Conservation (phyloP, 2,888 invertebrate species). For the Epirrhoe tristata region DNA sequence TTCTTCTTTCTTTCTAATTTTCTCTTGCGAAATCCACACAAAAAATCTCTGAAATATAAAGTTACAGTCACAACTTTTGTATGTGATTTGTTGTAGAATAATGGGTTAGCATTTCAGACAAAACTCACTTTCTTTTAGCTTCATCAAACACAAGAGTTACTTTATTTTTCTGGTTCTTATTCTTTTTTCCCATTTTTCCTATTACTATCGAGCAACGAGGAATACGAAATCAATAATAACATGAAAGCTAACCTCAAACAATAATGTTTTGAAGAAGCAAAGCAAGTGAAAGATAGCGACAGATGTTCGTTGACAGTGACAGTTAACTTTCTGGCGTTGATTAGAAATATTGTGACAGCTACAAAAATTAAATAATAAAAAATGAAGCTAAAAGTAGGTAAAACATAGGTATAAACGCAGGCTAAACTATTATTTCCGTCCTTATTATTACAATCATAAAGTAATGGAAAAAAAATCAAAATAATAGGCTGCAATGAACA, state of each 20-base stretch:
- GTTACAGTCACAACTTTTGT: not conserved
- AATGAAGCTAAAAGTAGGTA: too few relatives aligned
- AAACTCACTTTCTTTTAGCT: conserved; percentile 70
- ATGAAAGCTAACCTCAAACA: conserved; percentile 11
- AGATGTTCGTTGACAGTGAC: too few relatives aligned
- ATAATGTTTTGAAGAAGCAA: too few relatives aligned
- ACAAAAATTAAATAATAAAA: too few relatives aligned
- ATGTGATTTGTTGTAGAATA: not conserved
- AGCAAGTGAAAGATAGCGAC: too few relatives aligned
- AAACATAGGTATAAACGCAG: too few relatives aligned
- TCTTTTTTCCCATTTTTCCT: conserved; percentile 69
- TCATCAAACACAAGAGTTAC: conserved; percentile 76
- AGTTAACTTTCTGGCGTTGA: too few relatives aligned
- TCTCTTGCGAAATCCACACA: conserved; percentile 92
- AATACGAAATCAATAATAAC: not conserved
- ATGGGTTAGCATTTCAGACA: not conserved
- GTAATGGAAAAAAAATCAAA: too few relatives aligned
- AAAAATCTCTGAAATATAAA: conserved; percentile 87
- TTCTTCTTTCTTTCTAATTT: conserved; percentile 91
- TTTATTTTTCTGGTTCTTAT: conserved; percentile 70
- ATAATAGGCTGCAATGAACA: too few relatives aligned
- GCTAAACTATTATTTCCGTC: too few relatives aligned
- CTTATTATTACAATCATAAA: too few relatives aligned
- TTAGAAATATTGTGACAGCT: too few relatives aligned
- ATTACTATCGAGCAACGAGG: not conserved